phyloP scores from a whole-genome alignment of 2,888 invertebrate genomes.

The Polymixis lichenea region DNA sequence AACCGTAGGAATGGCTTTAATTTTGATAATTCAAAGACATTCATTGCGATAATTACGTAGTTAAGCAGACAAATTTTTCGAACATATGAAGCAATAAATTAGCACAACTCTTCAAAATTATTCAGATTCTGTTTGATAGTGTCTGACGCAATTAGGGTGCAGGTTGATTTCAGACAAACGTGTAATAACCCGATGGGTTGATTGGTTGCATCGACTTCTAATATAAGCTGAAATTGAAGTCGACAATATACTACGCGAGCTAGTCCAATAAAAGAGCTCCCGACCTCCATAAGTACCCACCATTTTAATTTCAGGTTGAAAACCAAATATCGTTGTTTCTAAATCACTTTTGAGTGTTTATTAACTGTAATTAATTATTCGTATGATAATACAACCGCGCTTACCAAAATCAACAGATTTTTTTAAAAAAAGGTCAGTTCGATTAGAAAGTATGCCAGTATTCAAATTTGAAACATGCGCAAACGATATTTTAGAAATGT shows the following conservation, averaged over 20 bases:
- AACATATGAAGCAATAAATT: too few relatives aligned
- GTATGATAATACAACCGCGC: background rate
- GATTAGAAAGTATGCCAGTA: conserved; percentile 3
- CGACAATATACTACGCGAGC: background rate
- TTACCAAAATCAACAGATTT: background rate
- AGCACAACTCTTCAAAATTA: too few relatives aligned
- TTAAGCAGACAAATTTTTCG: too few relatives aligned
- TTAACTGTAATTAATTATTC: background rate
- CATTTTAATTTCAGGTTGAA: background rate
- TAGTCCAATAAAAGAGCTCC: background rate
- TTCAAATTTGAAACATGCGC: conserved; percentile 1
- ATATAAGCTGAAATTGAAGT: background rate
- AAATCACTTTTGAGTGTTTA: background rate
- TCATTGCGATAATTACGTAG: too few relatives aligned
- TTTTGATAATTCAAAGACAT: too few relatives aligned
- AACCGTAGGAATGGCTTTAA: too few relatives aligned
- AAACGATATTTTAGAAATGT: background rate
- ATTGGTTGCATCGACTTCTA: background rate
- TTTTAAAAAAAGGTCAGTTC: conserved; percentile 9
- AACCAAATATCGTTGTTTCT: background rate
- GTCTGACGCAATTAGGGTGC: too few relatives aligned
- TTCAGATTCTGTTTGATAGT: too few relatives aligned
- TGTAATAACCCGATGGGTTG: too few relatives aligned
- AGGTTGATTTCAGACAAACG: background rate
- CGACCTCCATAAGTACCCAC: background rate